These are phyloP conservation scores for Harlomillsia oculata DNA, from an alignment of 1,140 invertebrate genomes.

Conservation along the genomic window DNA sequence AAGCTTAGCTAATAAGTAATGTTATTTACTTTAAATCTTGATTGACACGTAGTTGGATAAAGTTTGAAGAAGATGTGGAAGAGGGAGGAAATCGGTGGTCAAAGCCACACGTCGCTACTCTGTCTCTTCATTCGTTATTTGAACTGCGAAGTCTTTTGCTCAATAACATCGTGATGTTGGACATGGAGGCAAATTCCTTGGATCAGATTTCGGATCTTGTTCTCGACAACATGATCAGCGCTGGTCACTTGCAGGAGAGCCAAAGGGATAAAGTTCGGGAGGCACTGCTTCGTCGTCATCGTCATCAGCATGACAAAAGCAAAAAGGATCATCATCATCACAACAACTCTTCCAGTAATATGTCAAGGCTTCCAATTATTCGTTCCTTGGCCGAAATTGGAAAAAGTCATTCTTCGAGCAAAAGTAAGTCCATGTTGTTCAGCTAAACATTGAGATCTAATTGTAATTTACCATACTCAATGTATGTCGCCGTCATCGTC, in stretches of 20 bases:
- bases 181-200: conserved; percentile 74
- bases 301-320: conserved; percentile 81
- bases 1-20: background rate
- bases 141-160: conserved; percentile 75
- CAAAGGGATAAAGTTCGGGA: conserved; percentile 74
- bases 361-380: conserved; percentile 83
- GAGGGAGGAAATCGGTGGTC: conserved; percentile 90
- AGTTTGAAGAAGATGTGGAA: conserved; percentile 91
- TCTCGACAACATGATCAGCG: conserved; percentile 81
- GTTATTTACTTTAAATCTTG: background rate
- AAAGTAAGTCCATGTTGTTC: conserved; percentile 86
- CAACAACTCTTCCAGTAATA: conserved; percentile 48
- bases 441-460: too few relatives aligned
- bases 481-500: too few relatives aligned
- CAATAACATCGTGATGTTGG: conserved; percentile 81
- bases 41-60: conserved; percentile 69
- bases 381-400: conserved; percentile 94
- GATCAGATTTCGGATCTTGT: conserved; percentile 83
- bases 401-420: conserved; percentile 85
- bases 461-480: too few relatives aligned
- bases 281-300: conserved; percentile 76
- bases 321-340: conserved; percentile 41
- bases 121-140: conserved; percentile 82
- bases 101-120: conserved; percentile 84
- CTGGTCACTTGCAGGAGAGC: conserved; percentile 61